A percentile compares a stretch with the other conserved stretches of the same genome.
Conservation (phyloP, 2,797 vertebrate genomes). For the Diglossa cyanea region DNA sequence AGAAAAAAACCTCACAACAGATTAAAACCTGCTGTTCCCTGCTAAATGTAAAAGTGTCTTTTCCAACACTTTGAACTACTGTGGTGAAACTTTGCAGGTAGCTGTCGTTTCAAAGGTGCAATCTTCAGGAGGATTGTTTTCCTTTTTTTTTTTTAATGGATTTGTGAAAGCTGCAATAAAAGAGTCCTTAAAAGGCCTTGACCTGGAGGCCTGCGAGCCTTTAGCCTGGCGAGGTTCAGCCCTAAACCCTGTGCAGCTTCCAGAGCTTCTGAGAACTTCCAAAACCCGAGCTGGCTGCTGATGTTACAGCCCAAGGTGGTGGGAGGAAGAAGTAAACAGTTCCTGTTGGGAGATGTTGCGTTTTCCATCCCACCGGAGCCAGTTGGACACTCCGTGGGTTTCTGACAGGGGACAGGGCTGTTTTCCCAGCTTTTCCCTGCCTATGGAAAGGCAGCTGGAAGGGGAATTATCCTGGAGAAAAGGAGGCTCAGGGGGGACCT, state of each 20-base stretch:
- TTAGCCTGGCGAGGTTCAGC: neutral
- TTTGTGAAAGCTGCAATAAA: constrained; percentile 40
- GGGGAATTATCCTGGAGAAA: neutral
- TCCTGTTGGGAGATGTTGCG: neutral
- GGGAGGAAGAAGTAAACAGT: constrained; percentile 1
- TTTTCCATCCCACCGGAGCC: neutral
- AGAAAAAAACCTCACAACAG: constrained; percentile 27
- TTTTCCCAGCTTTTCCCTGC: neutral
- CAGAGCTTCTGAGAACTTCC: constrained; percentile 47
- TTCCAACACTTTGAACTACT: constrained; percentile 68
- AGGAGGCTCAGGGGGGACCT: neutral
- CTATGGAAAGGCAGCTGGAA: neutral
- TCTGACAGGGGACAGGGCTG: neutral
- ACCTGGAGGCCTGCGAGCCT: neutral
- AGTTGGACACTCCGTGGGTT: neutral
- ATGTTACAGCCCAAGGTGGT: neutral
- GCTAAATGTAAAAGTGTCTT: constrained; percentile 55
- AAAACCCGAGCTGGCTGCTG: neutral
- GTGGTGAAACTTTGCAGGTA: constrained; percentile 41
- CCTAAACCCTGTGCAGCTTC: neutral
- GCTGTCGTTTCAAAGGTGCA: constrained; percentile 43
- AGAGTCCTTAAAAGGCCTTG: constrained; percentile 36
- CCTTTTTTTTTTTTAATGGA: neutral
- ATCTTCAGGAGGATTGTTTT: constrained; percentile 21
- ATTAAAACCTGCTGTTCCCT: constrained; percentile 71